These are phyloP conservation scores for Ormia ochracea DNA, from an alignment of 2,888 invertebrate genomes.

Conservation along the genomic window DNA sequence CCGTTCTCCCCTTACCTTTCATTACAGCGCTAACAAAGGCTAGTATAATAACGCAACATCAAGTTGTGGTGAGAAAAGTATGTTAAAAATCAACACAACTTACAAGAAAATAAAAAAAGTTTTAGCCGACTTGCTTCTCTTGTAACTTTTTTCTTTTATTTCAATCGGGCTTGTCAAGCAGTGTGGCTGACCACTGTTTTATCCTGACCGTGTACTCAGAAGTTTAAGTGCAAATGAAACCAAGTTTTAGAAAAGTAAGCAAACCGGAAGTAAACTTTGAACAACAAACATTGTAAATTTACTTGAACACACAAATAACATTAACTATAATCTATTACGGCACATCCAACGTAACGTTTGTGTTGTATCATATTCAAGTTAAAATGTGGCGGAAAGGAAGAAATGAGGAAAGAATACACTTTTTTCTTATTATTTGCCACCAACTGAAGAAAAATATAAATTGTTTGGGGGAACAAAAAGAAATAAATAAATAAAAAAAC, in stretches of 20 bases:
- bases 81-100: background rate
- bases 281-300: slow-evolving; percentile 15
- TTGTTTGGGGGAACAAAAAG: slow-evolving; percentile 33
- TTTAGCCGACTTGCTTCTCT: slow-evolving; percentile 28
- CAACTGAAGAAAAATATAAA: slow-evolving; percentile 31
- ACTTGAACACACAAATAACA: slow-evolving; percentile 5
- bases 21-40: background rate
- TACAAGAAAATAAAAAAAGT: background rate
- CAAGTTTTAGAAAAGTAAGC: background rate
- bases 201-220: background rate
- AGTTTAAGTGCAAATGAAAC: background rate
- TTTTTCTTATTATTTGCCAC: background rate
- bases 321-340: background rate
- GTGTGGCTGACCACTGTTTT: slow-evolving; percentile 24
- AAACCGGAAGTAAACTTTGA: background rate
- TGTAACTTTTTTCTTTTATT: slow-evolving; percentile 35
- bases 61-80: background rate
- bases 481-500: too few species aligned
- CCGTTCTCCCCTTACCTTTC: background rate
- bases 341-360: background rate
- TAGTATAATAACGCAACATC: background rate
- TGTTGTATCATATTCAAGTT: background rate
- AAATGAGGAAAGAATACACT: background rate
- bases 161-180: slow-evolving; percentile 25
- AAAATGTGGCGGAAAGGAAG: background rate